Base-by-base conservation (phyloP, 2,888 invertebrate species). In the Stenurella melanura region DNA sequence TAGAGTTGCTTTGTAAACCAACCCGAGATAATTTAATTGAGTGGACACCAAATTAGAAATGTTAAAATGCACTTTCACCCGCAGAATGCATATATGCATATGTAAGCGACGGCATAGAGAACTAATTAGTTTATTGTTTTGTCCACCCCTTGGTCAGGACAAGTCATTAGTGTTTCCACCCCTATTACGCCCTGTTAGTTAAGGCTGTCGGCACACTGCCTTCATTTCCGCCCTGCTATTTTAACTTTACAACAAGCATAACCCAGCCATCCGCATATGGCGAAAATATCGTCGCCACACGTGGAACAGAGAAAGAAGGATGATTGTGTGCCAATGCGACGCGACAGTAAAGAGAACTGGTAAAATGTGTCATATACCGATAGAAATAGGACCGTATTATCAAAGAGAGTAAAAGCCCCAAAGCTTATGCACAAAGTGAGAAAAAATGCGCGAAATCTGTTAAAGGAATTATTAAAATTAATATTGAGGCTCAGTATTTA, bases 111-210 rank as follows among this genome's bases (percentile, higher is more conserved):
- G 26, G 54, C 72, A 69, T 70, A 61, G 74, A 75, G 60, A 69
- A 78, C 82, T 83, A 83, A 83, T 83, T 83, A 81, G 78, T 81
- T 83, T 80, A 83, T 83, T 81, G 81, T 81, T 77, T 78, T 78
- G 81, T 81, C 81, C 81, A 82, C 77, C 82, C 79, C 78, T 78
- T 74, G 78, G 78, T 60, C 77, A 67, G 74, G 77, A 78, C 72
- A 67, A 68, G 81, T 81, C 79, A 83, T 82, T 82, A 81, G 78
- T 74, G 78, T 74, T 57, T 34, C 78, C 77, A 77, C 75, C 81
- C 81, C 76, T 30, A 72, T 80, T 60, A 77, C 78, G 79, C 80
- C 79, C 81, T 61, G 70, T 78, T 79, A 73, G 78, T 78, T 77
- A 74, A 80, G 77, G 77, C 67, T 80, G 79, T 77, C 81, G 79